Evolutionary conservation across 2,888 invertebrate species (phyloP).

Genomic region (Lepidocyrtinus sp.): DNA sequence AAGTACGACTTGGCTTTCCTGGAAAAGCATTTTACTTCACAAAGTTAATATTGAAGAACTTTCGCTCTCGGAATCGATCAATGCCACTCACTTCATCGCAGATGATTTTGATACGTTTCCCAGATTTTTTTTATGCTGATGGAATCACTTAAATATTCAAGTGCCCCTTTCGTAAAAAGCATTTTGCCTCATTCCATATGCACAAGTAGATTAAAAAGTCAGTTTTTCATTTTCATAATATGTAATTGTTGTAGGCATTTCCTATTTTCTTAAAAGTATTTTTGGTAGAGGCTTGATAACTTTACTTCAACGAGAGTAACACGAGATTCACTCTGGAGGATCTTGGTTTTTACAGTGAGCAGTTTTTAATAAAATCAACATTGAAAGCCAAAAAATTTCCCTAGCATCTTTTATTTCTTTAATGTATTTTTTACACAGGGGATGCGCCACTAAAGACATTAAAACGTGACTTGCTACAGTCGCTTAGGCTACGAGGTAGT

Average conservation of each 20-base stretch:
- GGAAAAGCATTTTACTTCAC: too few relatives aligned
- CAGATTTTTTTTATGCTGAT: neutral
- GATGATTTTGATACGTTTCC: too few relatives aligned
- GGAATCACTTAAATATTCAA: constrained; percentile 12
- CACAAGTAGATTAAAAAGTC: constrained; percentile 5
- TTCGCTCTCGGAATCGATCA: neutral
- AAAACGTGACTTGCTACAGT: too few relatives aligned
- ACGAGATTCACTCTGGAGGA: too few relatives aligned
- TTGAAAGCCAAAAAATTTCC: constrained; percentile 22
- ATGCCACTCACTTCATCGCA: neutral
- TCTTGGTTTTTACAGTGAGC: too few relatives aligned
- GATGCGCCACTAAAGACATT: too few relatives aligned
- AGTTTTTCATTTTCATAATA: constrained; percentile 10
- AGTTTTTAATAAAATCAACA: constrained; percentile 49
- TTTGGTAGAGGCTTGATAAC: too few relatives aligned
- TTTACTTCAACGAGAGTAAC: too few relatives aligned
- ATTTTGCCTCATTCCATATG: neutral
- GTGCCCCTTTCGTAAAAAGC: neutral
- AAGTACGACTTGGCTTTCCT: too few relatives aligned
- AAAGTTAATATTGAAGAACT: neutral
- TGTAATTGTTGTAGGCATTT: constrained; percentile 2
- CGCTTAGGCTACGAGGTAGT: too few relatives aligned
- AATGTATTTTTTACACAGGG: too few relatives aligned
- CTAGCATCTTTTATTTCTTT: neutral
- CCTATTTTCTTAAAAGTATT: neutral